Evolutionary conservation across 2,113 vertebrate species (phyloP).

Genomic region (Excalfactoria chinensis): DNA sequence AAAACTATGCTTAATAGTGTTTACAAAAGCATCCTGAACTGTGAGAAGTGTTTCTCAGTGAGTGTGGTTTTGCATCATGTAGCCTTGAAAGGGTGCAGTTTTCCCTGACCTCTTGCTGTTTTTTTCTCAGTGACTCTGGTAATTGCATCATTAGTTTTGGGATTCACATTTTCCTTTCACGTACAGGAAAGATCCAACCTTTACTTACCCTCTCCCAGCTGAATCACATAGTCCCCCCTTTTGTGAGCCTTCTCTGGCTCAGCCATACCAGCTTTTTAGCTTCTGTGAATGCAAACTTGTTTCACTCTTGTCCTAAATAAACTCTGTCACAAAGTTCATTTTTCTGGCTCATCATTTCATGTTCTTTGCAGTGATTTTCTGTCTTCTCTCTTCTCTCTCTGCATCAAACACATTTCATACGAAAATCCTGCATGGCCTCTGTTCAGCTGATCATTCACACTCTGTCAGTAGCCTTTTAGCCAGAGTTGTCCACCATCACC

Average conservation of each 20-base stretch:
- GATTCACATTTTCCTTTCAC: slow-evolving; percentile 37
- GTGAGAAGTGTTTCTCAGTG: slow-evolving; percentile 43
- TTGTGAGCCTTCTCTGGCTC: neutral
- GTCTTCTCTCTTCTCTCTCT: neutral
- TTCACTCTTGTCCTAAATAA: neutral
- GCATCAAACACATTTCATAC: neutral
- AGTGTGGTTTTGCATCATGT: neutral
- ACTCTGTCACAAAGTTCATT: neutral
- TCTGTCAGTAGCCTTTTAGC: neutral
- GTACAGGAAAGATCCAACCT: slow-evolving; percentile 24
- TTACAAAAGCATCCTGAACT: slow-evolving; percentile 36
- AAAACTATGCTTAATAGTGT: neutral
- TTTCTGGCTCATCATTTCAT: neutral
- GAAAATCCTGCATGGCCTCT: neutral
- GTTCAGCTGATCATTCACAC: neutral
- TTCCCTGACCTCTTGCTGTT: slow-evolving; percentile 20
- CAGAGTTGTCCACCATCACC: neutral
- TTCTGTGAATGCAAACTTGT: neutral
- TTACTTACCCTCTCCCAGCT: neutral
- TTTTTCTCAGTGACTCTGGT: slow-evolving; percentile 19
- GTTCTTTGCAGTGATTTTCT: neutral
- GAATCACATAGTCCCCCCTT: neutral
- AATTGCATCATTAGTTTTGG: slow-evolving; percentile 34
- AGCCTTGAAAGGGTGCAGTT: slow-evolving; percentile 44
- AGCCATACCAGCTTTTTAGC: neutral